Evolutionary conservation across 2,888 invertebrate species (phyloP).

Genomic region (Agrotis exclamationis): DNA sequence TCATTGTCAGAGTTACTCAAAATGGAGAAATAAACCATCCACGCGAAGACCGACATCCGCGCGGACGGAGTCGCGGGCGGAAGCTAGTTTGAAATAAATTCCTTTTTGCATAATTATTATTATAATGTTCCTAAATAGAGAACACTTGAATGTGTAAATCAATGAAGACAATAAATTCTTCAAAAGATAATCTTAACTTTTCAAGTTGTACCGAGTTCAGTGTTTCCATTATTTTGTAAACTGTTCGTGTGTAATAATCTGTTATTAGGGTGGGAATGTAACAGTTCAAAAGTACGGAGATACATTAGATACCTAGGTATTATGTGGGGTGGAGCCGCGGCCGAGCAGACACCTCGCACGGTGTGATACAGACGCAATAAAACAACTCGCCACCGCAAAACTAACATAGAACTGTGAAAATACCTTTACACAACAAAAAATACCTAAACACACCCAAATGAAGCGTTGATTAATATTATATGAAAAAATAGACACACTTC

Average conservation of each 20-base stretch:
- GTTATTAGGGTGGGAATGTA: constrained; percentile 37
- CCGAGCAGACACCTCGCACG: constrained; percentile 59
- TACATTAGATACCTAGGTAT: constrained; percentile 42
- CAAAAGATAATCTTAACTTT: constrained; percentile 23
- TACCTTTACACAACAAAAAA: too few species aligned
- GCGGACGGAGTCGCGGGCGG: too few species aligned
- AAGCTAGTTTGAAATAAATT: too few species aligned
- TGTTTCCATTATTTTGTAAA: constrained; percentile 26
- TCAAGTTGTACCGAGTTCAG: neutral
- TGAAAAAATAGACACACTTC: too few species aligned
- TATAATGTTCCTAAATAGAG: too few species aligned
- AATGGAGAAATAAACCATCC: too few species aligned
- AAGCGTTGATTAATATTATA: too few species aligned
- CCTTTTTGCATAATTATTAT: too few species aligned
- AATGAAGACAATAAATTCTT: neutral
- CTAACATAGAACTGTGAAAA: constrained; percentile 14
- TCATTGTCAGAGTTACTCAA: too few species aligned
- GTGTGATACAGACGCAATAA: constrained; percentile 57
- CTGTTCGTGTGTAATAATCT: constrained; percentile 26
- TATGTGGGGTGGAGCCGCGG: constrained; percentile 47
- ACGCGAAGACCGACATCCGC: too few species aligned
- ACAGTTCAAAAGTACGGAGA: constrained; percentile 23
- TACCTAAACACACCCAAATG: too few species aligned
- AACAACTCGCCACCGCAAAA: constrained; percentile 46
- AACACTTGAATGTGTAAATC: too few species aligned